Conservation (phyloP, 2,113 vertebrate genomes). For the Rhinolophus ferrumequinum region DNA sequence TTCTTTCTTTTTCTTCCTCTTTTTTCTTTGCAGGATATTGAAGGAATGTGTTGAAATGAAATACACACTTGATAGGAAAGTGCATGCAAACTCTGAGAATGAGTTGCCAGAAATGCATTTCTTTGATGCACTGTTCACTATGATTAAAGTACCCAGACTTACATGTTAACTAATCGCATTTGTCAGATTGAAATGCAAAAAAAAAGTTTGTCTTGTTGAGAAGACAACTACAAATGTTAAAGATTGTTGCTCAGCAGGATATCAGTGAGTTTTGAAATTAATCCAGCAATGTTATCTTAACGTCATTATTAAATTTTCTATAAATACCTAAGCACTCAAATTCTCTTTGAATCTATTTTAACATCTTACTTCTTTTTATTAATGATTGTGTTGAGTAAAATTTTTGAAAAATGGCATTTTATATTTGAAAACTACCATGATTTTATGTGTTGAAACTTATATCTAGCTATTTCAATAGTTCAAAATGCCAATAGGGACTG, state of each 20-base stretch:
- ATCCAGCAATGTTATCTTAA: background rate
- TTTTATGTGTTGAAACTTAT: background rate
- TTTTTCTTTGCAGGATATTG: no score
- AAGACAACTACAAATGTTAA: background rate
- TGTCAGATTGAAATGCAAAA: background rate
- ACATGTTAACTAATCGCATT: background rate
- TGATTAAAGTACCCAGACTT: background rate
- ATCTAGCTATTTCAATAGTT: background rate
- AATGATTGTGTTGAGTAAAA: background rate
- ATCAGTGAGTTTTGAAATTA: conserved; percentile 11
- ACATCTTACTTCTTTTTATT: background rate
- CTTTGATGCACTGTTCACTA: background rate
- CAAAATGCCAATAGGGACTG: background rate
- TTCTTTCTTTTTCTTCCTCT: no score
- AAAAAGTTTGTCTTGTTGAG: background rate
- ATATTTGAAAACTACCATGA: background rate
- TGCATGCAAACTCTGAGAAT: no score
- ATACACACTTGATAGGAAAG: no score
- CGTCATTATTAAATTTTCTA: background rate
- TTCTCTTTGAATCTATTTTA: background rate
- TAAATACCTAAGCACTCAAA: background rate
- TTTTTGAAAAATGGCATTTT: background rate
- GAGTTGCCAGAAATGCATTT: background rate
- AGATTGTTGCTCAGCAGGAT: background rate
- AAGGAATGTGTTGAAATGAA: no score